These are phyloP conservation scores for Jordanella pulchra DNA, from an alignment of 2,797 vertebrate genomes.

Conservation along the genomic window DNA sequence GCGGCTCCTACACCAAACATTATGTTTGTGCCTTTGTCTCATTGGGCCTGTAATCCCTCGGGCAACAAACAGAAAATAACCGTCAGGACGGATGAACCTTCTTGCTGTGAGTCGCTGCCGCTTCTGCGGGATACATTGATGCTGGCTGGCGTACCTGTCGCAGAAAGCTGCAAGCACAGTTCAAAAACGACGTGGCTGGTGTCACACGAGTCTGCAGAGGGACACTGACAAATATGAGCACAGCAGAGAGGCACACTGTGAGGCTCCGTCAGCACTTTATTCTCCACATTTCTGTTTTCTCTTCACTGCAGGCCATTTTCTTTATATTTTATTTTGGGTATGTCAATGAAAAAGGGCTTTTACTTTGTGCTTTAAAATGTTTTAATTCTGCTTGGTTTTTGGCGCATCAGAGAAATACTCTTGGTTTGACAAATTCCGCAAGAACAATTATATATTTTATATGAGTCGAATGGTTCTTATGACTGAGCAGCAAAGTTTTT, in stretches of 20 bases:
- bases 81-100: constrained; percentile 74
- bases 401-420: background rate
- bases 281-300: background rate
- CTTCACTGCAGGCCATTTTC: background rate
- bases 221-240: constrained; percentile 51
- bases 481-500: too few species aligned
- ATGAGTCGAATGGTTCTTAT: background rate
- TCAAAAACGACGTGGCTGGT: constrained; percentile 74
- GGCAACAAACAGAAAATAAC: constrained; percentile 80
- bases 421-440: background rate
- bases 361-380: background rate
- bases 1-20: constrained; percentile 73
- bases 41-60: constrained; percentile 64
- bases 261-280: constrained; percentile 56
- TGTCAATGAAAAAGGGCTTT: background rate
- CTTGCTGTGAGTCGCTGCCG: constrained; percentile 56
- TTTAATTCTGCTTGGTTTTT: background rate
- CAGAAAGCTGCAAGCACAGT: constrained; percentile 67
- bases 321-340: constrained; percentile 4
- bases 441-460: background rate
- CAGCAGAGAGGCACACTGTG: constrained; percentile 24
- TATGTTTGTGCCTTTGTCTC: constrained; percentile 74
- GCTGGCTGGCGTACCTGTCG: constrained; percentile 78
- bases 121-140: constrained; percentile 67
- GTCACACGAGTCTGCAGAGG: constrained; percentile 67